Evolutionary conservation across 2,113 vertebrate species (phyloP), one percentile per base, ranked within the genome.

Genomic region (Corythoichthys intestinalis): DNA sequence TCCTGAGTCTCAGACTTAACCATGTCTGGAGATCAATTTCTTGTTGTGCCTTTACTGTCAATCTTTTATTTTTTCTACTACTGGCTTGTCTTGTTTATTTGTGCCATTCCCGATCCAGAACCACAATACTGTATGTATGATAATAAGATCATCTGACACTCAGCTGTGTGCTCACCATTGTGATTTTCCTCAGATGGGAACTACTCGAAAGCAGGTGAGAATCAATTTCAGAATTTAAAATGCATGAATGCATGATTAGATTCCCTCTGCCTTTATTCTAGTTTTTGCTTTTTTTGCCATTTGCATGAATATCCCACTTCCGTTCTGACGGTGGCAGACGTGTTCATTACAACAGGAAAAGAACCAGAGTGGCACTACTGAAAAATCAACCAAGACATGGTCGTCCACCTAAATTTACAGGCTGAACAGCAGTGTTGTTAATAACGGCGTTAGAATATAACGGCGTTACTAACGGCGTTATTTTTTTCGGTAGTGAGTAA

Each of bases 181-280:
- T 65, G 12, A 35, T 65, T 65, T 65, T 14, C 34, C 37, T 15
- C 17, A 38, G 37, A 37, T 37, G 15, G 17, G 35, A 4, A 28
- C n/a, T 63, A 37, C 12, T 58, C 34, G 34, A 58, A 58, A 58
- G 34, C 56, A 58, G 56, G 56, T 58, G 56, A 34, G 34, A 58
- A 34, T 62, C 38, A 62, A 62, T 62, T 62, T 62, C 38, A 62
- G 41, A 62, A n/a, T 10, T 62, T 13, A 15, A 37, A 58, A 58
- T 58, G 34, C 34, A 58, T 14, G 34, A 57, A 37, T 14, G 41
- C 41, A 58, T 12, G 35, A 14, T 37, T 2, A 37, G 34, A 38
- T 37, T 58, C 13, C 12, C 9, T 10, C 10, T 14, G 28, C 20
- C 56, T 5, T 37, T 11, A 58, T 58, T 5, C 12, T 6, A 13